A percentile compares a stretch with the other conserved stretches of the same genome.
Conservation (phyloP, 2,888 invertebrate genomes). For the Kuschelorhynchus macadamiae region DNA sequence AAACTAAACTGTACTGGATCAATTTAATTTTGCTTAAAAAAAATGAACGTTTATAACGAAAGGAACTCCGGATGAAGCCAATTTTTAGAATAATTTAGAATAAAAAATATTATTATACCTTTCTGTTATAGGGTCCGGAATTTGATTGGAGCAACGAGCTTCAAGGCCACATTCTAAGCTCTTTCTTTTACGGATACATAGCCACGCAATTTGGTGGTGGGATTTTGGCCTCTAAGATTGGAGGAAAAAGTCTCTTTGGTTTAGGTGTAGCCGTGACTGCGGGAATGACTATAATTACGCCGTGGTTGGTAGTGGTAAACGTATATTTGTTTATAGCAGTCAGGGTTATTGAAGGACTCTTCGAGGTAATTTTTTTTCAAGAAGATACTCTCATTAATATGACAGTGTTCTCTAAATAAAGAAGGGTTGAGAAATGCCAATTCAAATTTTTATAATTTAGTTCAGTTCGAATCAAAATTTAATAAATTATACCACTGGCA, state of each 20-base stretch:
- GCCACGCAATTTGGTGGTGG: conserved; percentile 88
- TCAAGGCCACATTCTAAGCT: conserved; percentile 84
- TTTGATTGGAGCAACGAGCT: conserved; percentile 86
- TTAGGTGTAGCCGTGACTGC: conserved; percentile 86
- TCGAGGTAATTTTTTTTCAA: too few relatives aligned
- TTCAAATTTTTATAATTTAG: too few relatives aligned
- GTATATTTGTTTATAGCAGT: conserved; percentile 79
- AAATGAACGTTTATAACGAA: too few relatives aligned
- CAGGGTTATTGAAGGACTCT: conserved; percentile 67
- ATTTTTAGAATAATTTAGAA: too few relatives aligned
- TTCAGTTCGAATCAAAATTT: too few relatives aligned
- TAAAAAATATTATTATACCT: too few relatives aligned
- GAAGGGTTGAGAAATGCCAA: too few relatives aligned
- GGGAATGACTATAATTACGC: conserved; percentile 83
- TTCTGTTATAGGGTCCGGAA: conserved; percentile 64
- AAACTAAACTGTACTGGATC: too few relatives aligned
- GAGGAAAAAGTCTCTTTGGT: conserved; percentile 87
- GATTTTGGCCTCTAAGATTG: conserved; percentile 85
- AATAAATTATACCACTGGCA: too few relatives aligned
- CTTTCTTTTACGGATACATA: conserved; percentile 92
- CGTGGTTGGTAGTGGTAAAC: conserved; percentile 81
- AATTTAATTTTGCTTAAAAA: too few relatives aligned
- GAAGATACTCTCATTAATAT: too few relatives aligned
- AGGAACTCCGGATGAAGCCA: too few relatives aligned
- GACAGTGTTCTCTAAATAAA: background rate